Base-by-base conservation (phyloP, 2,888 invertebrate genomes). In the Athalia cordata region DNA sequence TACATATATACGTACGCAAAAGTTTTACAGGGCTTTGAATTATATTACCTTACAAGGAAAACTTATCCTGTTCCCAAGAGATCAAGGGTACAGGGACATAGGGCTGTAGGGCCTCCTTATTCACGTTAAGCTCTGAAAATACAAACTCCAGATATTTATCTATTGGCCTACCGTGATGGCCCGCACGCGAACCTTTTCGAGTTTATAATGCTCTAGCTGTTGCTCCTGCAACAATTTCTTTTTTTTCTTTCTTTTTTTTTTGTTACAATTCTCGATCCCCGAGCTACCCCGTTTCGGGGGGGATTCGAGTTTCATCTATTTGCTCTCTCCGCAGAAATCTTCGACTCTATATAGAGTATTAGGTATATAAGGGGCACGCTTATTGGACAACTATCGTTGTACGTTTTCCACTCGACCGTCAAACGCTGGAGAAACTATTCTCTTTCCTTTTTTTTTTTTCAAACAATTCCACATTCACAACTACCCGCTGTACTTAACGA, bases 141-240 rank as follows among this genome's bases (percentile, higher is more conserved):
- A 79, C 81, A 81, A 77, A 29, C 79, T 77, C 78, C 77, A 78
- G 80, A 70, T 29, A 79, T 61, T 59, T 57, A 72, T 61, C 61
- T 6, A 81, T 83, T 81, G 70, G 83, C 82, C 82, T 86, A 86
- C 84, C 85, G 83, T 84, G 85, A 86, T 85, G 85, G 83, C 83
- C 80, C 82, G 80, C 82, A 83, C 85, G 84, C 75, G 75, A 59
- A 72, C 72, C 72, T 62, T n/a, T 13, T 47, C 45, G 13, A 59
- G 13, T 13, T n/a, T n/a, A n/a, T n/a, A n/a, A 72, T 72, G 29
- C 29, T 29, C 13, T 15, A 8, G 8, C 6, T 29, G 29, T 29
- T 29, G 29, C 29, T 29, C 29, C 29, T 29, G 29, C 29, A 29
- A 29, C 29, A 29, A 2, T 29, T 29, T 29, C 29, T 29, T 29